Conservation (phyloP, 1,140 invertebrate species). For the Arctopsyche grandis region DNA sequence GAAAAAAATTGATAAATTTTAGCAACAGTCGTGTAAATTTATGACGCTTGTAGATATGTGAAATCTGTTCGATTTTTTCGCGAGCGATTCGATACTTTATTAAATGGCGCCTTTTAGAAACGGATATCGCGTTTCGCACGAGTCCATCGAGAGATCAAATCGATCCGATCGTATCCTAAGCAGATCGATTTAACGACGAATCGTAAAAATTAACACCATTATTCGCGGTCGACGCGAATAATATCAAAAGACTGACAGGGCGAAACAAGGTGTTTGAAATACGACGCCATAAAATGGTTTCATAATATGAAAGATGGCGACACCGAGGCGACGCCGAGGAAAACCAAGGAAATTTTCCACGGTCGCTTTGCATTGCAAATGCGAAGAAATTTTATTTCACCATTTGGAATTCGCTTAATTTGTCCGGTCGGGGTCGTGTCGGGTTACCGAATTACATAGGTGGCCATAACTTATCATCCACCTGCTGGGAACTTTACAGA, state of each 20-base stretch:
- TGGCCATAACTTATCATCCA: constrained; percentile 42
- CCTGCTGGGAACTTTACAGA: constrained; percentile 33
- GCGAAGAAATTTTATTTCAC: neutral
- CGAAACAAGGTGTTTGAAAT: constrained; percentile 31
- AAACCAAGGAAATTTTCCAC: neutral
- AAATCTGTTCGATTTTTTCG: no score
- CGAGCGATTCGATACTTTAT: neutral
- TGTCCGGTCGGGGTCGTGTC: neutral
- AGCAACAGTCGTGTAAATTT: neutral
- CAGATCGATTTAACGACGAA: constrained; percentile 11
- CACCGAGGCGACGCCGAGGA: neutral
- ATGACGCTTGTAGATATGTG: neutral
- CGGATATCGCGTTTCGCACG: neutral
- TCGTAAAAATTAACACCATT: constrained; percentile 25
- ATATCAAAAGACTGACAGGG: neutral
- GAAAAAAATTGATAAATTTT: neutral
- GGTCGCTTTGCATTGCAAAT: constrained; percentile 39
- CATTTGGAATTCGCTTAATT: neutral
- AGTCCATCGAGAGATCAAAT: neutral
- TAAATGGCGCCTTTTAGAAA: neutral
- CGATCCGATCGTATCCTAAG: no score
- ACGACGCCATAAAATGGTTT: constrained; percentile 23
- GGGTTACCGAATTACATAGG: constrained; percentile 24
- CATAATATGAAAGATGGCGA: constrained; percentile 26
- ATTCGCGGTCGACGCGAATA: neutral